These are phyloP conservation scores for Ophiothrix spiculata DNA, from an alignment of 35 echinoderm and acorn worm species.

Conservation along the genomic window DNA sequence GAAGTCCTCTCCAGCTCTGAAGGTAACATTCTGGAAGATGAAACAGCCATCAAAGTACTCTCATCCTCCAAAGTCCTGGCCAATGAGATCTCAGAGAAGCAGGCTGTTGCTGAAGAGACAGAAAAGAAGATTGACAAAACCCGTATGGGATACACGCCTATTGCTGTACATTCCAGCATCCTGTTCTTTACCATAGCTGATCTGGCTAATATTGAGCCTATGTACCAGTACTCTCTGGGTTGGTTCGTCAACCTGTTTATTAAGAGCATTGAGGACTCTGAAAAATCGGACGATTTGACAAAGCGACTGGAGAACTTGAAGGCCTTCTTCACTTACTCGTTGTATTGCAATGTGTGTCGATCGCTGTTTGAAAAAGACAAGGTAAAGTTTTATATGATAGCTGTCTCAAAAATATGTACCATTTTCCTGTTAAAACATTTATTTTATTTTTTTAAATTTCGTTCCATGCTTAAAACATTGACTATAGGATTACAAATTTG, in stretches of 20 bases:
- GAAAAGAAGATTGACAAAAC: constrained; percentile 85
- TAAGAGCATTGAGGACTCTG: constrained; percentile 91
- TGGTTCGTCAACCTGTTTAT: constrained; percentile 99
- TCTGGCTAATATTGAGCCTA: constrained; percentile 97
- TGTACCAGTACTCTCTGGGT: constrained; percentile 99
- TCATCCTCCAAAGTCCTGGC: constrained; percentile 89
- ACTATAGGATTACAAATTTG: no score
- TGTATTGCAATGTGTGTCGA: constrained; percentile 96
- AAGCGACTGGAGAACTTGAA: constrained; percentile 67
- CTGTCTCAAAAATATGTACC: no score
- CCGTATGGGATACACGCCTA: constrained; percentile 87
- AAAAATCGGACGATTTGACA: constrained; percentile 78
- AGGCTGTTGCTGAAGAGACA: constrained; percentile 89
- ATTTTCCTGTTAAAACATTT: no score
- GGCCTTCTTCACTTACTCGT: constrained; percentile 87
- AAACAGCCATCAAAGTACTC: constrained; percentile 97
- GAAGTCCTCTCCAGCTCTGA: constrained; percentile 95
- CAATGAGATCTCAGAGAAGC: constrained; percentile 98
- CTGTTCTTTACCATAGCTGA: constrained; percentile 98
- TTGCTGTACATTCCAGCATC: constrained; percentile 95
- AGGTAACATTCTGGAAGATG: constrained; percentile 97
- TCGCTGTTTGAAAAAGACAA: constrained; percentile 99
- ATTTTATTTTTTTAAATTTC: no score
- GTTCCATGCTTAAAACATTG: no score
- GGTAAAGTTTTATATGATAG: no score